These are phyloP conservation scores for Podargus strigoides DNA, from an alignment of 2,797 vertebrate genomes.

Conservation along the genomic window DNA sequence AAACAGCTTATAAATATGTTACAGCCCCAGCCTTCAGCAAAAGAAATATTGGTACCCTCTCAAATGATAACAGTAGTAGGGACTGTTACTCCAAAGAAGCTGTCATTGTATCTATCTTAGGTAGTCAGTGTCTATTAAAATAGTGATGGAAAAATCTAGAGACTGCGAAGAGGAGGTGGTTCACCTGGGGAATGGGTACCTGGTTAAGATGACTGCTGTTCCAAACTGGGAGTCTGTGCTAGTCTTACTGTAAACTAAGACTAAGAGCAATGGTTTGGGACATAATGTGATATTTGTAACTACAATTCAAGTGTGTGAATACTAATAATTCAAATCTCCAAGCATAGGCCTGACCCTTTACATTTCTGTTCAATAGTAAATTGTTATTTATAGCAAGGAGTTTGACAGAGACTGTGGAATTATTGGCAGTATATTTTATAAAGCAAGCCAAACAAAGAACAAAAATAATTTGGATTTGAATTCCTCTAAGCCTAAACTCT, in stretches of 20 bases:
- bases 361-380: slow-evolving; percentile 12
- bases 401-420: neutral
- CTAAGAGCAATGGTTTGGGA: neutral
- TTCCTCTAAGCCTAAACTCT: neutral
- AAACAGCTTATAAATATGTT: neutral
- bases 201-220: neutral
- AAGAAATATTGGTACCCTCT: neutral
- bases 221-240: neutral
- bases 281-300: neutral
- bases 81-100: neutral
- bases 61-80: neutral
- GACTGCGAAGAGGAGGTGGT: neutral
- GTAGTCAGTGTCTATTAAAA: neutral
- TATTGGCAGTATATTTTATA: neutral
- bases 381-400: slow-evolving; percentile 3
- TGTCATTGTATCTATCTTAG: neutral
- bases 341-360: neutral
- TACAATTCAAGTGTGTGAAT: neutral
- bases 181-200: neutral
- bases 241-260: neutral
- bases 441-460: neutral
- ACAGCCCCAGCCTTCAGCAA: neutral
- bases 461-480: slow-evolving; percentile 1
- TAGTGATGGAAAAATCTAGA: neutral
- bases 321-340: neutral